A percentile compares a stretch with the other conserved stretches of the same genome.
These are phyloP conservation scores for Lepidocolaptes lacrymiger DNA, from an alignment of 2,797 vertebrate species.

Conservation along the genomic window DNA sequence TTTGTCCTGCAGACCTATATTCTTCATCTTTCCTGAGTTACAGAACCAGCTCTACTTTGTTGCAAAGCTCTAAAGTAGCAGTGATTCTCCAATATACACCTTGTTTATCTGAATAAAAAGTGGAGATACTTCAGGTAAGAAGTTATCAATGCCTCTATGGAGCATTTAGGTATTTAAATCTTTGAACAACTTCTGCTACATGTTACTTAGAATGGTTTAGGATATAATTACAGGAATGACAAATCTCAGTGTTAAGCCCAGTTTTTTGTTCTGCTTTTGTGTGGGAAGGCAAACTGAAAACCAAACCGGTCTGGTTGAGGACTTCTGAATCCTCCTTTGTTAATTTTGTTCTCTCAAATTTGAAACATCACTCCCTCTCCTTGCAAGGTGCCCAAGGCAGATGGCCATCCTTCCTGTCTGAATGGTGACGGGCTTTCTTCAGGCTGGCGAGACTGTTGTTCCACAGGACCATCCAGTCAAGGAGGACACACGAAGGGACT, in stretches of 20 bases:
- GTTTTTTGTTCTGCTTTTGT: slow-evolving; percentile 46
- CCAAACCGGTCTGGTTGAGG: slow-evolving; percentile 7
- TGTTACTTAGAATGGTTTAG: background rate
- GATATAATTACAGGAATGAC: background rate
- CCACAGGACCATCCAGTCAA: slow-evolving; percentile 55
- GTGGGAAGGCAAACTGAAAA: slow-evolving; percentile 48
- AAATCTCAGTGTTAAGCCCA: background rate
- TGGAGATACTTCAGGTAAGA: background rate
- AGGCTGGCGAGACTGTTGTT: slow-evolving; percentile 18
- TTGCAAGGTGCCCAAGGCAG: slow-evolving; percentile 21
- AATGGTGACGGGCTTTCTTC: slow-evolving; percentile 53
- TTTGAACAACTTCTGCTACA: slow-evolving; percentile 57
- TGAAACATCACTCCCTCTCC: slow-evolving; percentile 1
- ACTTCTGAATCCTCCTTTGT: slow-evolving; percentile 10
- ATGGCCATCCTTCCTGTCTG: slow-evolving; percentile 59
- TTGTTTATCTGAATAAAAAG: background rate
- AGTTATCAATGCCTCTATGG: background rate
- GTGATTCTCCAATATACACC: background rate
- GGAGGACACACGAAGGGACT: slow-evolving; percentile 43
- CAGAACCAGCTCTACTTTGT: slow-evolving; percentile 7
- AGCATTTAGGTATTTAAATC: slow-evolving; percentile 43
- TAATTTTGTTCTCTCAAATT: slow-evolving; percentile 49
- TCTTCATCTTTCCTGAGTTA: slow-evolving; percentile 14
- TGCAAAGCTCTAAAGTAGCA: slow-evolving; percentile 1
- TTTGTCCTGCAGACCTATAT: background rate